Percentiles rank a stretch among this genome's conserved stretches.
Conservation (phyloP, 1,140 invertebrate genomes). For the Platyura marginata region DNA sequence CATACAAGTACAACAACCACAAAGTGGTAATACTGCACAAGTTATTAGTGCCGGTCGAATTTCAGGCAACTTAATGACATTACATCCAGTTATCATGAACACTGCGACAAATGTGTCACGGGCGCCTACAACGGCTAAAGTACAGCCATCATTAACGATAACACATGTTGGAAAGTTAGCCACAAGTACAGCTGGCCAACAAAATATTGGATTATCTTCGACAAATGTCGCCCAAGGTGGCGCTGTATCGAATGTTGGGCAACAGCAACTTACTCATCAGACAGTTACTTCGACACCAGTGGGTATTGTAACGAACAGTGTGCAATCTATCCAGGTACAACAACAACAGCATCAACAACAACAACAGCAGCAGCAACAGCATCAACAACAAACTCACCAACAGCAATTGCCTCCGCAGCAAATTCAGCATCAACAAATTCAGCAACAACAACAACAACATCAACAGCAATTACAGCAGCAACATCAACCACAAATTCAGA, state of each 20-base stretch:
- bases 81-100: constrained; percentile 21
- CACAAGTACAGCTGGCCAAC: not conserved
- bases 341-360: not conserved
- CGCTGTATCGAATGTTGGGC: not conserved
- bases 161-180: constrained; percentile 15
- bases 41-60: constrained; percentile 16
- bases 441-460: not conserved
- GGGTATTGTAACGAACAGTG: not conserved
- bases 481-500: no score
- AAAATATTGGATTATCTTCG: constrained; percentile 1
- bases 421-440: no score
- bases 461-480: not conserved
- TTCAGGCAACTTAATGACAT: constrained; percentile 14
- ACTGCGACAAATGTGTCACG: constrained; percentile 14
- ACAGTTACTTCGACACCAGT: not conserved
- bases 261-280: not conserved
- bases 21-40: constrained; percentile 12
- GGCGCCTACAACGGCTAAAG: constrained; percentile 17
- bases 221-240: constrained; percentile 8
- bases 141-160: constrained; percentile 21
- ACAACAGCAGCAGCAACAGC: not conserved
- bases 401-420: not conserved
- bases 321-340: not conserved
- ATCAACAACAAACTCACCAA: not conserved
- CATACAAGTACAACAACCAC: constrained; percentile 18